Evolutionary conservation across 2,113 vertebrate species (phyloP).

Genomic region (Leptobrachium leishanense): DNA sequence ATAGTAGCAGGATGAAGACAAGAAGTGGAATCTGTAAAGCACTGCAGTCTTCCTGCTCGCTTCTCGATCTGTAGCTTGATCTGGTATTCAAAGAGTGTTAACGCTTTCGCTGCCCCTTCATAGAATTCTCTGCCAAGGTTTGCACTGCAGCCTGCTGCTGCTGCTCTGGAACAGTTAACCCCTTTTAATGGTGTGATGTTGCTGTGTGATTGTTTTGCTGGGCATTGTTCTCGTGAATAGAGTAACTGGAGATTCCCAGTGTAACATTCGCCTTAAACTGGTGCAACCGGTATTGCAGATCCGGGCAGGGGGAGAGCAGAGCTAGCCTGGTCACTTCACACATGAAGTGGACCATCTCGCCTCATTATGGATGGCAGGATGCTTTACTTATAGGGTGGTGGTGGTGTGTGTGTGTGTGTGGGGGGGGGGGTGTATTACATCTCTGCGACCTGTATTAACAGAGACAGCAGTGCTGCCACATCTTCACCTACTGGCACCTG

Average conservation of each 20-base stretch:
- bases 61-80: too few species aligned
- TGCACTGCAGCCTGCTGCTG: not conserved
- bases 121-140: not conserved
- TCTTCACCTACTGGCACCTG: not conserved
- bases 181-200: not conserved
- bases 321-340: not conserved
- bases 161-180: constrained; percentile 8
- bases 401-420: too few species aligned
- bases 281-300: not conserved
- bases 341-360: not conserved
- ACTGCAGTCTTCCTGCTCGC: too few species aligned
- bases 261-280: constrained; percentile 4
- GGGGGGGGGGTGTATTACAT: not conserved
- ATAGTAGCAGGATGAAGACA: too few species aligned
- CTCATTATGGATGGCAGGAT: constrained; percentile 13
- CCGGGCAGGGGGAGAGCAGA: not conserved
- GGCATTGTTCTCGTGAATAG: not conserved
- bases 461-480: constrained; percentile 19
- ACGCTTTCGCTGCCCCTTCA: too few species aligned
- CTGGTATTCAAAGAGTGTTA: not conserved
- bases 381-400: not conserved
- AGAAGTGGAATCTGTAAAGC: too few species aligned
- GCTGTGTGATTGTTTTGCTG: not conserved
- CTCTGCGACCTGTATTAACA: constrained; percentile 34
- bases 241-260: constrained; percentile 8